Evolutionary conservation across 2,797 vertebrate genomes (phyloP).

Genomic region (Aphelocoma californica): DNA sequence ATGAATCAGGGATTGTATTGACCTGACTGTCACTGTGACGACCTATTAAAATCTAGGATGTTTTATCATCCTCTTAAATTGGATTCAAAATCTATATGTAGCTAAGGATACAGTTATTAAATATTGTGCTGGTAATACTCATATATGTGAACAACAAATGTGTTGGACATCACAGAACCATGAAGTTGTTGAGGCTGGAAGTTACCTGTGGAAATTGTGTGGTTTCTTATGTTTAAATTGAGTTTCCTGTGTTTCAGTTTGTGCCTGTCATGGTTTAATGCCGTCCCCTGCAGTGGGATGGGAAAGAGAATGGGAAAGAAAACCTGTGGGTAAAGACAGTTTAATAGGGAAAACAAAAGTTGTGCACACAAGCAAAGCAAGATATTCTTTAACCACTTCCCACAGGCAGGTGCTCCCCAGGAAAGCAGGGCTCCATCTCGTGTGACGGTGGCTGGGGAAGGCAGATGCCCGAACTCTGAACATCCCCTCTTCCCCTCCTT

Average conservation of each 20-base stretch:
- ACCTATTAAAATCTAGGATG: not conserved
- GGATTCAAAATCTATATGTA: not conserved
- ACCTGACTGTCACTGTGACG: not conserved
- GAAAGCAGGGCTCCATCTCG: not conserved
- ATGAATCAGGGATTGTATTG: slow-evolving; percentile 1
- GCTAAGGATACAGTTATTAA: not conserved
- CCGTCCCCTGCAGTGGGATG: not conserved
- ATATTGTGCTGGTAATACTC: not conserved
- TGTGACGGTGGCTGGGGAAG: not conserved
- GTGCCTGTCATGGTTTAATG: not conserved
- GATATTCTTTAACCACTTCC: fast-evolving
- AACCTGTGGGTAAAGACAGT: not conserved
- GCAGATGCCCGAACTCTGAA: not conserved
- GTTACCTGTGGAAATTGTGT: fast-evolving
- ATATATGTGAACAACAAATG: fast-evolving
- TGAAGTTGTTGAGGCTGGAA: not conserved
- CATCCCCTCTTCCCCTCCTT: not conserved
- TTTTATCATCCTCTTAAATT: slow-evolving; percentile 13
- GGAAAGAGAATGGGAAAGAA: no score
- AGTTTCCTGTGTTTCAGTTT: not conserved
- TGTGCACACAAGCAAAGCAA: not conserved
- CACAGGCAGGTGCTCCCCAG: not conserved
- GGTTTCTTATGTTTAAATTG: not conserved
- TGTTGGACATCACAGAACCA: not conserved
- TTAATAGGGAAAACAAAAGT: not conserved